Percentiles rank a stretch among this genome's conserved stretches.
Conservation (phyloP, 2,113 vertebrate genomes). For the Sapajus apella region DNA sequence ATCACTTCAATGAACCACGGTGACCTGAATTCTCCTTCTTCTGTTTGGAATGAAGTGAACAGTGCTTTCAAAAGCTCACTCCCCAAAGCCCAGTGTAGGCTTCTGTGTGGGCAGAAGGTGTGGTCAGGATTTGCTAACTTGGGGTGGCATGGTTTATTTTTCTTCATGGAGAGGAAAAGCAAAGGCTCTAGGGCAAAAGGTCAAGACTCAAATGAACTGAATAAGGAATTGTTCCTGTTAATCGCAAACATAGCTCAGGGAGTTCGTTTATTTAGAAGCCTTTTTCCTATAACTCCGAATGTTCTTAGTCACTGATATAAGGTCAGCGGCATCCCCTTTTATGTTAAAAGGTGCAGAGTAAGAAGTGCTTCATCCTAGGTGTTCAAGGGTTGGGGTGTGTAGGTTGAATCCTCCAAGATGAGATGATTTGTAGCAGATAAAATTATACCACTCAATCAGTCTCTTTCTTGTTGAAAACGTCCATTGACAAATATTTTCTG, state of each 20-base stretch:
- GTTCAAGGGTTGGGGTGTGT: not conserved
- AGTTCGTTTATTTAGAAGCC: not conserved
- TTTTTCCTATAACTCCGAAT: not conserved
- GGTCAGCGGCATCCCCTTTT: fast-evolving
- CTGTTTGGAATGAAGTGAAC: too few species aligned
- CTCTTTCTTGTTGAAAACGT: too few species aligned
- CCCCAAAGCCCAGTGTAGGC: fast-evolving
- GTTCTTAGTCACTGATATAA: fast-evolving
- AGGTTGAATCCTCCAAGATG: fast-evolving
- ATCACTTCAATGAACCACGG: fast-evolving
- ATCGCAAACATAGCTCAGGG: fast-evolving
- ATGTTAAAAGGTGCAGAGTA: not conserved
- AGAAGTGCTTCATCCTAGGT: fast-evolving
- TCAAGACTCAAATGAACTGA: too few species aligned
- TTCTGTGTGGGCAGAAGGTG: not conserved
- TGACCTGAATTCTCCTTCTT: fast-evolving
- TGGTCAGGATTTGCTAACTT: not conserved
- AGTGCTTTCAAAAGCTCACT: fast-evolving
- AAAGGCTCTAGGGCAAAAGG: not conserved
- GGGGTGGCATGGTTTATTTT: fast-evolving
- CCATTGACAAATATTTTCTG: fast-evolving
- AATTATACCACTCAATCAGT: fast-evolving
- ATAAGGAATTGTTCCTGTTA: not conserved
- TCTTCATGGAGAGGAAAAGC: not conserved
- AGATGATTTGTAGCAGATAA: not conserved